Percentiles rank a stretch among this genome's conserved stretches.
Evolutionary conservation across 2,113 vertebrate genomes (phyloP).

Genomic region (Plestiodon gilberti): DNA sequence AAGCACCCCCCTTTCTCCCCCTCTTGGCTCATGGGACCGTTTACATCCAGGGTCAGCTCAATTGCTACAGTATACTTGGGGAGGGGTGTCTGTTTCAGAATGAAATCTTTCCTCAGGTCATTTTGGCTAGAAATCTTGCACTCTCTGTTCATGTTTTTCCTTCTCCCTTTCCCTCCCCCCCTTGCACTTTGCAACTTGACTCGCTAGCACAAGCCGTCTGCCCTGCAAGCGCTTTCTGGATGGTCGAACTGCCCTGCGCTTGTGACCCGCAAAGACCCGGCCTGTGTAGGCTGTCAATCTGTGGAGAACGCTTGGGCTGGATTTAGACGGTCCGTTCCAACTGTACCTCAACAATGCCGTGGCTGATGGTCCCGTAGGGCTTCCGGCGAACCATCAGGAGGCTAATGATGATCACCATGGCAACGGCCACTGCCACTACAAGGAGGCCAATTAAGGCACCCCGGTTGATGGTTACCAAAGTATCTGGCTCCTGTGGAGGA

Average conservation of each 20-base stretch:
- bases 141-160: too few species aligned
- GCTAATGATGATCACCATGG: constrained; percentile 88
- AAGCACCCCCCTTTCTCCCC: neutral
- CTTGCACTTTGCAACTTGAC: too few species aligned
- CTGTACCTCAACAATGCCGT: constrained; percentile 86
- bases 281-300: neutral
- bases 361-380: constrained; percentile 87
- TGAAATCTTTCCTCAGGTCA: neutral
- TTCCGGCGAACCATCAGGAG: constrained; percentile 85
- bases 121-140: neutral
- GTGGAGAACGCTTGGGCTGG: neutral
- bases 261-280: too few species aligned
- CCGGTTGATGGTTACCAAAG: constrained; percentile 84
- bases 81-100: too few species aligned
- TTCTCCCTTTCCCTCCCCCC: neutral
- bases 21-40: neutral
- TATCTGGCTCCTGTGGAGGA: constrained; percentile 80
- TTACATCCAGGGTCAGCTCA: neutral
- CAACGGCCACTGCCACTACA: constrained; percentile 86
- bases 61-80: neutral
- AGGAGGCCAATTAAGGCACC: constrained; percentile 89
- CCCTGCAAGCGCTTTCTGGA: neutral
- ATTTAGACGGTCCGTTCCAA: neutral
- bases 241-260: neutral
- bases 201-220: neutral